Percentiles rank a stretch among this genome's conserved stretches.
phyloP scores from a whole-genome alignment of 1,140 invertebrate genomes.

The Plodia interpunctella region DNA sequence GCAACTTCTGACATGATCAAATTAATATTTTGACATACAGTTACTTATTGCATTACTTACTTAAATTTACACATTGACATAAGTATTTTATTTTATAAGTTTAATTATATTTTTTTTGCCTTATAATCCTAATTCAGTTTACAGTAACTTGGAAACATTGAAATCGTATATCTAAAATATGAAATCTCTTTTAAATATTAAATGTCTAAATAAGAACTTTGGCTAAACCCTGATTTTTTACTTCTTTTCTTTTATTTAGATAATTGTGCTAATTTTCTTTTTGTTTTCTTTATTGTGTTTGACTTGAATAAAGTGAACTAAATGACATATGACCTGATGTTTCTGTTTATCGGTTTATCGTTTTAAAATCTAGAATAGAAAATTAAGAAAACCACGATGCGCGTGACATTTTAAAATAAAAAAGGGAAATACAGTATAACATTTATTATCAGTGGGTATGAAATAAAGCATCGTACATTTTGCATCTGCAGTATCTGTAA shows the following conservation, averaged over 20 bases:
- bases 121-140: background rate
- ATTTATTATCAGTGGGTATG: background rate
- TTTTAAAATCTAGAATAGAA: no score
- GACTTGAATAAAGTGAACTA: background rate
- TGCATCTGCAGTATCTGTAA: no score
- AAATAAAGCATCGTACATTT: background rate
- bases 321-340: background rate
- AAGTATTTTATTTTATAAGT: conserved; percentile 5
- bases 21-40: background rate
- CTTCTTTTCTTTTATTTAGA: background rate
- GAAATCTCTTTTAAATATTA: background rate
- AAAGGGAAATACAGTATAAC: no score
- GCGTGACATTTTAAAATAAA: no score
- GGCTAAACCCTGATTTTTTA: background rate
- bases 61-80: conserved; percentile 1
- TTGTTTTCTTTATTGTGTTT: background rate
- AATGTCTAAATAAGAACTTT: background rate
- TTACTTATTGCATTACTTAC: background rate
- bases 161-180: background rate
- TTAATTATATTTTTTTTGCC: background rate
- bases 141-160: background rate
- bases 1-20: background rate
- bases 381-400: no score
- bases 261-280: background rate
- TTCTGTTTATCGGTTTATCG: background rate